Base-by-base conservation (phyloP, 2,888 invertebrate genomes). In the Drepanosiphum platanoidis region DNA sequence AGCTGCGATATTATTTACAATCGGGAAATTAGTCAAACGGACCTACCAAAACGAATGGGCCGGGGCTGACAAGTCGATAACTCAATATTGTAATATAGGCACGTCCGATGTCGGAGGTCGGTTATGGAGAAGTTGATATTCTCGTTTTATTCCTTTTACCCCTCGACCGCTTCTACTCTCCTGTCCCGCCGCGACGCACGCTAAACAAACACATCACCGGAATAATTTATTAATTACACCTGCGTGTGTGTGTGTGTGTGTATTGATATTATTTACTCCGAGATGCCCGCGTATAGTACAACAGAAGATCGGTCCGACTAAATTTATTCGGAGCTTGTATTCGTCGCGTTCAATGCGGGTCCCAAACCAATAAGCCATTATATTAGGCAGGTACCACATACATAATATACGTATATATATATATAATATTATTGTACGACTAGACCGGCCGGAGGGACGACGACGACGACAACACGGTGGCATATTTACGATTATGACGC, bases 401-500 rank as follows among this genome's bases (percentile, higher is more conserved):
- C 46, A 15, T 22, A 52, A 52, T 52, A 18, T 2, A 75, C 52
- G n/a, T 34, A 32, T n/a, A 39, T 13, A 22, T 1, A 13, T 3
- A 3, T 1, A 11, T 36, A 36, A 58, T 77, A 79, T 39, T 64
- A 66, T 52, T 5, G 18, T 9, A 1, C 27, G 13, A 70, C 68
- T 30, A 39, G 39, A 61, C 81, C 39, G 32, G 9, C 71, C 71
- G 34, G 22, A 30, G 36, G 52, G 34, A 80, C 42, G 58, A 34
- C 34, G 7, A 32, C 70, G 4, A 34, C n/a, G n/a, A 61, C 58
- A 27, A 22, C 42, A 42, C 72, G 22, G 71, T 82, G 82, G 72
- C 72, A 82, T 82, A 72, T 82, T 82, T 82, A 82, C 22, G 82
- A 82, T 82, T 82, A 82, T 61, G 72, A 72, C 72, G 36, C 61